Percentiles rank a stretch among this genome's conserved stretches.
Conservation (phyloP, 2,888 invertebrate genomes). For the Plebejus anna region DNA sequence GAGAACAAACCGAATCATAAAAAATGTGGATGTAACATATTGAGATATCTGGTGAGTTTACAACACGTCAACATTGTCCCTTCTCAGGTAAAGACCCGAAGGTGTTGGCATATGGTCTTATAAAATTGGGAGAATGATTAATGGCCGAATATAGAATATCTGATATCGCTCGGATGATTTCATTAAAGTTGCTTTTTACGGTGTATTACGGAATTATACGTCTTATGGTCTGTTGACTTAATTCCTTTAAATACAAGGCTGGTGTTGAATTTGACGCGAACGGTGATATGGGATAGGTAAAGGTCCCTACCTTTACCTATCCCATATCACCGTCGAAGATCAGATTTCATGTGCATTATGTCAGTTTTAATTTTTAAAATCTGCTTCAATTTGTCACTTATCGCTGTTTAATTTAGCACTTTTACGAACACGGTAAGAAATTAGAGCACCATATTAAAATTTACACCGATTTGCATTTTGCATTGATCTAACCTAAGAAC, state of each 20-base stretch:
- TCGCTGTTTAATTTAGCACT: background rate
- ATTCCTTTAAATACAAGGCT: background rate
- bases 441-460: too few relatives aligned
- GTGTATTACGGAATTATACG: constrained; percentile 33
- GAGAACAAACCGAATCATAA: constrained; percentile 46
- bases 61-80: constrained; percentile 62
- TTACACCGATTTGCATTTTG: too few relatives aligned
- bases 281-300: background rate
- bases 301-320: too few relatives aligned
- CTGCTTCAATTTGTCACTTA: background rate
- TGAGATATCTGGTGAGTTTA: constrained; percentile 70
- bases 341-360: background rate
- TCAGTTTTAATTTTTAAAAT: background rate
- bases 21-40: constrained; percentile 46
- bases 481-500: too few relatives aligned
- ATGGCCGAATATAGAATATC: constrained; percentile 37
- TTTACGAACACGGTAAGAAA: background rate
- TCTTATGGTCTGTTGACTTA: background rate
- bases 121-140: constrained; percentile 68
- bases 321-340: background rate
- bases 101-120: constrained; percentile 55
- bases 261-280: background rate
- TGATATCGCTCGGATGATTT: constrained; percentile 53
- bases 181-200: constrained; percentile 50
- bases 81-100: constrained; percentile 64